Evolutionary conservation across 2,888 invertebrate genomes (phyloP), one percentile per base, ranked within the genome.

Genomic region (Tenthredo amoena): DNA sequence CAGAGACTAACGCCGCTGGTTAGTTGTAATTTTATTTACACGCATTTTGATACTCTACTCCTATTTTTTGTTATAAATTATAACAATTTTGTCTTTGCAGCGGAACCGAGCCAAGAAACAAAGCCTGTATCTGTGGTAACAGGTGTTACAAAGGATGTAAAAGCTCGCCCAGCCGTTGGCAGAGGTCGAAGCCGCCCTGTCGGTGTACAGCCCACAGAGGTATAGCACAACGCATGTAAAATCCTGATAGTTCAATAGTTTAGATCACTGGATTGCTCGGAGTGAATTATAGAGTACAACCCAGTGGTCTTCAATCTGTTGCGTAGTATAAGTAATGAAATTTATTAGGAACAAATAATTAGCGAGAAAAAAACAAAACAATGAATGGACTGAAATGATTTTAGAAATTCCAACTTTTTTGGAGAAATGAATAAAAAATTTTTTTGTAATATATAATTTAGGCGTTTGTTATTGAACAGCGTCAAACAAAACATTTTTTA

Each of bases 181-280:
- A 89, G 89, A 85, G 91, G 90, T 87, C 90, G 91, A 86, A 89
- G 88, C 86, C 90, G 92, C 85, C 87, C 90, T 85, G 79, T 89
- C 85, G 88, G 88, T 89, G 86, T 89, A 84, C 91, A 91, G 88
- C 86, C 90, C 85, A 89, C 91, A 89, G 93, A 93, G 93, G 93
- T 93, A 93, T 90, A 91, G 85, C 88, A 90, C 85, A 90, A 89
- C 90, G 85, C 68, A 85, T 85, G 83, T 83, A 83, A 83, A 71
- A 74, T 71, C 47, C 4, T 62, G 34, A 83, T 71, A 40, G 12
- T 40, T 68, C n/a, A 62, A 40, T 34, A 62, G 21, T 62, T n/a
- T 62, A 62, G 34, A 62, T n/a, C 40, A 58, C 21, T 62, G 58
- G 81, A 37, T 81, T 40, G 40, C 40, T 62, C 26, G n/a, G 34